phyloP scores from a whole-genome alignment of 2,888 invertebrate species.

The Erebia aethiops region DNA sequence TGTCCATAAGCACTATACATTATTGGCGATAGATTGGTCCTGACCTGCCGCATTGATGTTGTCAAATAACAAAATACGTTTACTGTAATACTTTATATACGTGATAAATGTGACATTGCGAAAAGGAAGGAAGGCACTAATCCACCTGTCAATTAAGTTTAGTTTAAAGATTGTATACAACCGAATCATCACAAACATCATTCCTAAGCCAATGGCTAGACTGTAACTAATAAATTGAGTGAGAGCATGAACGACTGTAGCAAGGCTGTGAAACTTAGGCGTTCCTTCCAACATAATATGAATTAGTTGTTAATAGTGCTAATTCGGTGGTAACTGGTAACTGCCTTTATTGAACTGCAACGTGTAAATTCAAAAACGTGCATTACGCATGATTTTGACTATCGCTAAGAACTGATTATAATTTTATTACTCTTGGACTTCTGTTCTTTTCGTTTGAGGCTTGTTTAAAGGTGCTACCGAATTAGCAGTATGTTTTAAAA shows the following conservation, averaged over 20 bases:
- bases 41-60: no score
- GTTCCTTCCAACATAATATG: slow-evolving; percentile 49
- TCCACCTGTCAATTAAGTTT: no score
- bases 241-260: slow-evolving; percentile 76
- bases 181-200: slow-evolving; percentile 46
- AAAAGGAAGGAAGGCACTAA: no score
- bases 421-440: neutral
- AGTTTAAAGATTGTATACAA: no score
- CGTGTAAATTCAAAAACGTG: neutral
- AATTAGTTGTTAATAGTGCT: neutral
- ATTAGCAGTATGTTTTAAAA: neutral
- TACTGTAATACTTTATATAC: no score
- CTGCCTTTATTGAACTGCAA: neutral
- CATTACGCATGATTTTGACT: no score
- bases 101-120: no score
- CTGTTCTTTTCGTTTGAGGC: neutral
- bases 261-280: slow-evolving; percentile 77
- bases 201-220: slow-evolving; percentile 71
- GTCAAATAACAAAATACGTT: no score
- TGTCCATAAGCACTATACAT: no score
- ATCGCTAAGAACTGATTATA: no score
- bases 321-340: neutral
- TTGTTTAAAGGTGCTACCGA: neutral
- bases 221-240: slow-evolving; percentile 61
- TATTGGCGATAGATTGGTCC: no score